Conservation (phyloP, 2,113 vertebrate species). For the Acinonyx jubatus region DNA sequence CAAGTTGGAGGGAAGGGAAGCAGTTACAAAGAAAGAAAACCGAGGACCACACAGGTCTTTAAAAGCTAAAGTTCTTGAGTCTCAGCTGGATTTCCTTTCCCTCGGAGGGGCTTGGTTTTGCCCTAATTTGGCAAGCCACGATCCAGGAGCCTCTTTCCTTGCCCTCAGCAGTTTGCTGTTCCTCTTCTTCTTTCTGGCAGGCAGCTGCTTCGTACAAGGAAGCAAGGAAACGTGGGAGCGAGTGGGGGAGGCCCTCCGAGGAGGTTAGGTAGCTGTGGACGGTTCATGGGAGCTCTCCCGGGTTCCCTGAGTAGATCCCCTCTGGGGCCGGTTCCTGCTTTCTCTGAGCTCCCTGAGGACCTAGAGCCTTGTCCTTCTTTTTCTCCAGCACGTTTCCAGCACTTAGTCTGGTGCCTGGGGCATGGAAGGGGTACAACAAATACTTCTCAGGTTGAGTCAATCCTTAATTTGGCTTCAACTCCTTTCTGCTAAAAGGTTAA, state of each 20-base stretch:
- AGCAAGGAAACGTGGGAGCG: neutral
- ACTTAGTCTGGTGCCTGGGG: neutral
- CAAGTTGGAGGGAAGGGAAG: neutral
- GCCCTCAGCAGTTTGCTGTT: slow-evolving; percentile 65
- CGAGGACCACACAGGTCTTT: neutral
- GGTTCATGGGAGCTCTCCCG: fast-evolving
- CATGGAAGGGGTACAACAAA: neutral
- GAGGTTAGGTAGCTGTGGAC: neutral
- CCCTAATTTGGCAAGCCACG: slow-evolving; percentile 32
- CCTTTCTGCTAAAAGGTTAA: neutral
- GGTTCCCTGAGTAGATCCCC: too few relatives aligned
- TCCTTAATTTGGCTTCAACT: neutral
- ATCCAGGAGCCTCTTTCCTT: slow-evolving; percentile 38
- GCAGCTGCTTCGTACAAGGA: neutral
- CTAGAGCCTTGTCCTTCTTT: neutral
- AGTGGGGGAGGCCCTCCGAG: neutral
- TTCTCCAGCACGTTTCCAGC: neutral
- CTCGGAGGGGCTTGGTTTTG: neutral
- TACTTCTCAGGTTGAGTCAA: neutral
- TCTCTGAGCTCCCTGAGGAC: neutral
- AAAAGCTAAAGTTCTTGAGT: neutral
- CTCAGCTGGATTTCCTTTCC: neutral
- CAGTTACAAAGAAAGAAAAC: neutral
- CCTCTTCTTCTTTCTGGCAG: slow-evolving; percentile 56
- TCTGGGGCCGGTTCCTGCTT: neutral